Conservation (phyloP, 1,140 invertebrate species). For the Drosophila repletoides region DNA sequence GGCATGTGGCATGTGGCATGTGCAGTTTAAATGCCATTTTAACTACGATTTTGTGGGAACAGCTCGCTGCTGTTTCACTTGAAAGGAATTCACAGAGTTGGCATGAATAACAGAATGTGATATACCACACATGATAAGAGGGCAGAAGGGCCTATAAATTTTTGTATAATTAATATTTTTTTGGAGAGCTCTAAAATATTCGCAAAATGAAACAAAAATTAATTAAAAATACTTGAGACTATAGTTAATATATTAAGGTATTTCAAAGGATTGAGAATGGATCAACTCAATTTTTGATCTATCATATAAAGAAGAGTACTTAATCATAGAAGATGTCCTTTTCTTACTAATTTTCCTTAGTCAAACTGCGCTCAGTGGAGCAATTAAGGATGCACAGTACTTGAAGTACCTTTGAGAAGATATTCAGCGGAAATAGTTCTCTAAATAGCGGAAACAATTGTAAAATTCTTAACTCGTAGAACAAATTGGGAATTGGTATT, state of each 20-base stretch:
- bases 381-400: constrained; percentile 19
- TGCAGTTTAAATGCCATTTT: constrained; percentile 53
- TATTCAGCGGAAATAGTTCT: constrained; percentile 41
- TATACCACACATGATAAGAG: constrained; percentile 10
- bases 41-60: constrained; percentile 20
- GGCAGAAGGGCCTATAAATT: too few relatives aligned
- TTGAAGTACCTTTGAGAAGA: constrained; percentile 1
- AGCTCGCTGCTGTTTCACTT: constrained; percentile 14
- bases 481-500: constrained; percentile 9
- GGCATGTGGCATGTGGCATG: too few relatives aligned
- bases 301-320: too few relatives aligned
- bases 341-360: too few relatives aligned
- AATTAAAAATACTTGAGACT: too few relatives aligned
- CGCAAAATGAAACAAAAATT: too few relatives aligned
- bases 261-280: too few relatives aligned
- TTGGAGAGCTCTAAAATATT: too few relatives aligned
- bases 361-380: constrained; percentile 41
- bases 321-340: too few relatives aligned
- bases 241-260: too few relatives aligned
- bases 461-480: constrained; percentile 1
- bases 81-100: constrained; percentile 33
- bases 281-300: too few relatives aligned
- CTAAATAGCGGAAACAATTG: constrained; percentile 24
- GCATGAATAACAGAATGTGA: neutral
- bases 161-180: too few relatives aligned